Percentiles rank a stretch among this genome's conserved stretches.
Conservation (phyloP, 2,113 vertebrate genomes). For the Phrynosoma platyrhinos region DNA sequence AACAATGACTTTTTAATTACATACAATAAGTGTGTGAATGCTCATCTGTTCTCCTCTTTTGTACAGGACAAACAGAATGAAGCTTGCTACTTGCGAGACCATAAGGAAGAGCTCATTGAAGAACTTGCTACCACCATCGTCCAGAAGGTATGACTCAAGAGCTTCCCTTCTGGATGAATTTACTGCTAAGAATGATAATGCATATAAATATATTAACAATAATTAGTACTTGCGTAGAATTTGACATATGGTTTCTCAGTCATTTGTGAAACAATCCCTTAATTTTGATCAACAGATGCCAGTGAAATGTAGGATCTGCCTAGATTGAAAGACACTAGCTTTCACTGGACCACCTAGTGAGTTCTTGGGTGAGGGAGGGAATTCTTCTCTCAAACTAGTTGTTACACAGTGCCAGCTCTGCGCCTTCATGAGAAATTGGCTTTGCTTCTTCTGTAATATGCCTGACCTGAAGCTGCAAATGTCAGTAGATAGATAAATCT, state of each 20-base stretch:
- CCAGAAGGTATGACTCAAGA: slow-evolving; percentile 85
- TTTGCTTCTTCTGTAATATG: neutral
- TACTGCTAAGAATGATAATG: neutral
- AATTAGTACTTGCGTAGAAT: neutral
- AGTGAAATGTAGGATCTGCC: neutral
- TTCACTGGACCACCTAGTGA: neutral
- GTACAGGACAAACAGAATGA: slow-evolving; percentile 95
- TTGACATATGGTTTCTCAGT: neutral
- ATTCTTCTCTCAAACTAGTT: neutral
- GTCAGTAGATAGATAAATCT: neutral
- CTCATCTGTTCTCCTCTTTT: neutral
- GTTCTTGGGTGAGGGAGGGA: neutral
- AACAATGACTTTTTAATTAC: neutral
- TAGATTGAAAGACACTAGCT: neutral
- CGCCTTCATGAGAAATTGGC: neutral
- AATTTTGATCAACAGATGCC: neutral
- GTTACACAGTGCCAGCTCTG: neutral
- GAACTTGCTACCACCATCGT: slow-evolving; percentile 95
- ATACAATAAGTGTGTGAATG: neutral
- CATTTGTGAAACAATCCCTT: neutral
- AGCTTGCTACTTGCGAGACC: slow-evolving; percentile 92
- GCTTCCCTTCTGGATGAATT: slow-evolving; percentile 13
- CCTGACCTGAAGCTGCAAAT: neutral
- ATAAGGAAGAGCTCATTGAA: slow-evolving; percentile 96
- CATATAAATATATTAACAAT: neutral